A percentile compares a stretch with the other conserved stretches of the same genome.
phyloP scores from a whole-genome alignment of 2,888 invertebrate species.

The Chalcis sispes region DNA sequence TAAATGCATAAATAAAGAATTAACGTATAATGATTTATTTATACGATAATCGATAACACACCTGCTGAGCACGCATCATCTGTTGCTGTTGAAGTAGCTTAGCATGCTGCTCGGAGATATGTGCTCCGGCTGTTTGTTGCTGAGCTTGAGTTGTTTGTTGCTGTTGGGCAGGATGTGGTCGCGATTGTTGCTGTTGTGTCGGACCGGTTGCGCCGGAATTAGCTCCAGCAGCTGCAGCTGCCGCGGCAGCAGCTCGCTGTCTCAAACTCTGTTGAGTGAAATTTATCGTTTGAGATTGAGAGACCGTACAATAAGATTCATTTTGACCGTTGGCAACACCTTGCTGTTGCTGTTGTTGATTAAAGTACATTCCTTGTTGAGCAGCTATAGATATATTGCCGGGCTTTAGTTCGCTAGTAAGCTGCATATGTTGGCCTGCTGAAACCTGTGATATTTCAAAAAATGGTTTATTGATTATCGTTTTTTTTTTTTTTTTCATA shows the following conservation, averaged over 20 bases:
- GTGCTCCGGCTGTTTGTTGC: slow-evolving; percentile 71
- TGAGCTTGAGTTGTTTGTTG: slow-evolving; percentile 57
- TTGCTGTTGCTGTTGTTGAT: slow-evolving; percentile 73
- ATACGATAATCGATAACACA: slow-evolving; percentile 45
- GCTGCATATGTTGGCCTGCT: slow-evolving; percentile 90
- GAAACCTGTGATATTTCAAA: slow-evolving; percentile 81
- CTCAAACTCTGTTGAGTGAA: slow-evolving; percentile 86
- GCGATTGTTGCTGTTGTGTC: slow-evolving; percentile 38
- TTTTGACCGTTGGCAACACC: slow-evolving; percentile 77
- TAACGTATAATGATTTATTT: too few species aligned
- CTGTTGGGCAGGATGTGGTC: slow-evolving; percentile 25
- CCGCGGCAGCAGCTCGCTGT: slow-evolving; percentile 78
- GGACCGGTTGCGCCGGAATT: slow-evolving; percentile 50
- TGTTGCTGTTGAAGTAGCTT: slow-evolving; percentile 82
- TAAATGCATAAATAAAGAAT: neutral
- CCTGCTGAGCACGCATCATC: slow-evolving; percentile 73
- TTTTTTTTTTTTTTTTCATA: neutral
- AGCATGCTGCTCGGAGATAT: slow-evolving; percentile 80
- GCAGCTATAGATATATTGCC: slow-evolving; percentile 87
- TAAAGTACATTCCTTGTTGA: slow-evolving; percentile 89
- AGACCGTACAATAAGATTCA: slow-evolving; percentile 81
- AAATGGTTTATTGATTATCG: neutral
- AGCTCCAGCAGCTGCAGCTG: slow-evolving; percentile 65
- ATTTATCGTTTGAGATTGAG: slow-evolving; percentile 91
- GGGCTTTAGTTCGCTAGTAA: slow-evolving; percentile 84